Conservation (phyloP, 2,888 invertebrate genomes). For the Synanthedon tipuliformis region DNA sequence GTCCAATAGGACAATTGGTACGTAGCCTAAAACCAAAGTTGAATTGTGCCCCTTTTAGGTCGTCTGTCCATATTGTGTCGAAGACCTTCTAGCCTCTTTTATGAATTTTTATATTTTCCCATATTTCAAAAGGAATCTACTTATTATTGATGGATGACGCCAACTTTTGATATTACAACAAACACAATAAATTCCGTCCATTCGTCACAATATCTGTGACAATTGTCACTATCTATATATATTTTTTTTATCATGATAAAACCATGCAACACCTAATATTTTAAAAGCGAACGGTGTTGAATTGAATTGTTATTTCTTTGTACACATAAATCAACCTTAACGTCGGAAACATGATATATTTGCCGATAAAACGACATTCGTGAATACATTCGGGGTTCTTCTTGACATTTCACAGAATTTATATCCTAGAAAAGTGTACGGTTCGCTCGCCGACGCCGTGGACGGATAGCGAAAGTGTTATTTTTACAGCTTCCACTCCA, state of each 20-base stretch:
- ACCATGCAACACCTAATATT: constrained; percentile 5
- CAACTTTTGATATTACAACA: no score
- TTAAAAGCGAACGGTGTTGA: constrained; percentile 16
- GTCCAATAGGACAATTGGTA: no score
- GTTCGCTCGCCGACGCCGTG: constrained; percentile 8
- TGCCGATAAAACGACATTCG: constrained; percentile 45
- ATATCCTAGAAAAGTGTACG: constrained; percentile 12
- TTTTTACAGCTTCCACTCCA: neutral
- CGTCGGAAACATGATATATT: constrained; percentile 50
- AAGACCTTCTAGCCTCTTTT: no score
- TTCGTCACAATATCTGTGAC: neutral
- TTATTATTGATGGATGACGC: no score
- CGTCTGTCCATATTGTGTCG: no score
- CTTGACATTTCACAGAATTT: constrained; percentile 27
- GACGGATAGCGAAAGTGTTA: constrained; percentile 9
- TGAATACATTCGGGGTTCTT: constrained; percentile 41
- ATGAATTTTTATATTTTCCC: no score
- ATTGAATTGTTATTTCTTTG: constrained; percentile 43
- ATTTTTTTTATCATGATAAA: neutral
- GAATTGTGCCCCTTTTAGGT: no score
- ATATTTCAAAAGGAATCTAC: no score
- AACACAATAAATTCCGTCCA: neutral
- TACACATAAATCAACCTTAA: constrained; percentile 42
- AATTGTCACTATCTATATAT: neutral
- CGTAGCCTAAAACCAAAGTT: no score